phyloP scores from a whole-genome alignment of 2,113 vertebrate genomes.

The Todiramphus chloris region DNA sequence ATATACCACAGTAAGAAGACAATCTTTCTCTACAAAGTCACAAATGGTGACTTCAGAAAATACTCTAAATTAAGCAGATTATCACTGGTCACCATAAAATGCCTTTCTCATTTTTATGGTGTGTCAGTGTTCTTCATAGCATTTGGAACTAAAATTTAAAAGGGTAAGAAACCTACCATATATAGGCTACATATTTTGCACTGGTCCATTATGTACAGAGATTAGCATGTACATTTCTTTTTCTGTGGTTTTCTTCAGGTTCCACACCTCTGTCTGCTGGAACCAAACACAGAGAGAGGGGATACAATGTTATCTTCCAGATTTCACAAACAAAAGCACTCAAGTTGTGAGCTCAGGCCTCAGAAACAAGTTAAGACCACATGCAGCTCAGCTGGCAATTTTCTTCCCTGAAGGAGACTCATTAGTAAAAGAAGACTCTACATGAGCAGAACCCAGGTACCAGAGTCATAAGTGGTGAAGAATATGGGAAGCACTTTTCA shows the following conservation, averaged over 20 bases:
- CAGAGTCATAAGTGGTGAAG: accelerated
- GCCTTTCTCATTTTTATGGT: neutral
- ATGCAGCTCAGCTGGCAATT: neutral
- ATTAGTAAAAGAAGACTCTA: neutral
- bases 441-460: neutral
- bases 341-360: neutral
- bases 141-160: neutral
- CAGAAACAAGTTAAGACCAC: neutral
- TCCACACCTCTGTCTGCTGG: neutral
- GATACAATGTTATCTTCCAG: accelerated
- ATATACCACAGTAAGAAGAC: neutral
- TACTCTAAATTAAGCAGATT: neutral
- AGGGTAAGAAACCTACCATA: neutral
- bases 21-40: neutral
- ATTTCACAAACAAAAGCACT: neutral
- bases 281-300: neutral
- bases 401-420: neutral
- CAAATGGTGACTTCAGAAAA: neutral
- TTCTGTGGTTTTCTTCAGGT: neutral
- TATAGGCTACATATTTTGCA: neutral
- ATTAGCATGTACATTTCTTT: neutral
- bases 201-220: neutral
- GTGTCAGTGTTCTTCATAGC: neutral
- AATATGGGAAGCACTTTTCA: neutral
- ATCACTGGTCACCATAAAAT: neutral